Percentiles rank a stretch among this genome's conserved stretches.
phyloP scores from a whole-genome alignment of 2,797 vertebrate genomes.

The Euphonia xanthogaster region DNA sequence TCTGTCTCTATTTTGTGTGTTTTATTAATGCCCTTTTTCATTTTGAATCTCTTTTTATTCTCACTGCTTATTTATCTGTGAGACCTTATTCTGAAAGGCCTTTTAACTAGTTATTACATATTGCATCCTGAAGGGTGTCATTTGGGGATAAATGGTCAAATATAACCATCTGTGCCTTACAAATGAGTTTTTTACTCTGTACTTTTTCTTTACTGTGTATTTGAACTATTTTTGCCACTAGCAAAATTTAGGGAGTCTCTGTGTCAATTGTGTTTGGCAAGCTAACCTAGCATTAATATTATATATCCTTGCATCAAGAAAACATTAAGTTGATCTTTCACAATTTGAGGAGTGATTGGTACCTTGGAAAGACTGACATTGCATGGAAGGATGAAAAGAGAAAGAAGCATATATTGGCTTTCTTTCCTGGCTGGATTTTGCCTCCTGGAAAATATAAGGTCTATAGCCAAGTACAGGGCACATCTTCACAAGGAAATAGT shows the following conservation, averaged over 20 bases:
- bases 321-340: not conserved
- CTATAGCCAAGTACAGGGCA: not conserved
- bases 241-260: not conserved
- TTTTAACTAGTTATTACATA: not conserved
- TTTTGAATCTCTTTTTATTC: not conserved
- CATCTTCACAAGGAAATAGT: not conserved
- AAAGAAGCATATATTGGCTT: not conserved
- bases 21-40: not conserved
- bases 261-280: not conserved
- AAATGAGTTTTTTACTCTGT: not conserved
- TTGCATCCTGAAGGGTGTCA: not conserved
- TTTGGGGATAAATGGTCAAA: not conserved
- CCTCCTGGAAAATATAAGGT: not conserved
- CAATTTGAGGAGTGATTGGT: not conserved
- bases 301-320: not conserved
- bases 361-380: not conserved
- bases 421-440: not conserved
- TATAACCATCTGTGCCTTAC: not conserved
- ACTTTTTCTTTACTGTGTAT: not conserved
- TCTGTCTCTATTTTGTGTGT: not conserved
- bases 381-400: not conserved
- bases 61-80: not conserved
- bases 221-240: not conserved
- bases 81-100: not conserved
- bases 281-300: not conserved